phyloP scores from a whole-genome alignment of 2,797 vertebrate species.

The Sitta carolinensis region DNA sequence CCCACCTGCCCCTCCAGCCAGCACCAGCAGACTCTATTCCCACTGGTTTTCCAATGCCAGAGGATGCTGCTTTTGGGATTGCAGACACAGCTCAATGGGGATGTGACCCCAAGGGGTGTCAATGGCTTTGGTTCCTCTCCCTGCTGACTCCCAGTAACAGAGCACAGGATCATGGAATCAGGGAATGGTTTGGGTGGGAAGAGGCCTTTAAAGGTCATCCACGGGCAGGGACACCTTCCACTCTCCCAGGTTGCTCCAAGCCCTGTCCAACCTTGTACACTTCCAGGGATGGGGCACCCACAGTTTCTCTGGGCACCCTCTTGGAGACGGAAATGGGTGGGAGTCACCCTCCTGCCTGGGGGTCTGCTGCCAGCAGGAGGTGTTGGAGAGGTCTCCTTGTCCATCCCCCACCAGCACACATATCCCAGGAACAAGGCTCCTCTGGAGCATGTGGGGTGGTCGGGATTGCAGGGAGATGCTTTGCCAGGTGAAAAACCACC shows the following conservation, averaged over 20 bases:
- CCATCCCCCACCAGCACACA: not conserved
- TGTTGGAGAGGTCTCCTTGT: rapidly evolving
- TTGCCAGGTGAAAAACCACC: not conserved
- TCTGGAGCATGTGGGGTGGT: rapidly evolving
- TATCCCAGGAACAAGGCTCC: not conserved
- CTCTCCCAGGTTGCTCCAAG: not conserved
- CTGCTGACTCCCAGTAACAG: not conserved
- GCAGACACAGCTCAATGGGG: not conserved
- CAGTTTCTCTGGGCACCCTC: not conserved
- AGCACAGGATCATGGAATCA: not conserved
- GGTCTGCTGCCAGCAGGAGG: not conserved
- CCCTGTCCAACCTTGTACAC: not conserved
- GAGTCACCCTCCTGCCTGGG: not conserved
- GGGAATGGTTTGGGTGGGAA: not conserved
- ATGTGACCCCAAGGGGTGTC: rapidly evolving
- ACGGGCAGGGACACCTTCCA: not conserved
- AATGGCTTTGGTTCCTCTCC: not conserved
- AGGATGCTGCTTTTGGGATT: not conserved
- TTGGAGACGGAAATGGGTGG: not conserved
- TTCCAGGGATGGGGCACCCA: not conserved
- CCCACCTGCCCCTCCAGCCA: not conserved
- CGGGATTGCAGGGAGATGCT: not conserved
- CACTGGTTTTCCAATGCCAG: rapidly evolving
- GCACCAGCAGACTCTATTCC: not conserved
- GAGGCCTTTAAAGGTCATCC: not conserved